Conservation (phyloP, 2,888 invertebrate species). For the Meteorus colon region DNA sequence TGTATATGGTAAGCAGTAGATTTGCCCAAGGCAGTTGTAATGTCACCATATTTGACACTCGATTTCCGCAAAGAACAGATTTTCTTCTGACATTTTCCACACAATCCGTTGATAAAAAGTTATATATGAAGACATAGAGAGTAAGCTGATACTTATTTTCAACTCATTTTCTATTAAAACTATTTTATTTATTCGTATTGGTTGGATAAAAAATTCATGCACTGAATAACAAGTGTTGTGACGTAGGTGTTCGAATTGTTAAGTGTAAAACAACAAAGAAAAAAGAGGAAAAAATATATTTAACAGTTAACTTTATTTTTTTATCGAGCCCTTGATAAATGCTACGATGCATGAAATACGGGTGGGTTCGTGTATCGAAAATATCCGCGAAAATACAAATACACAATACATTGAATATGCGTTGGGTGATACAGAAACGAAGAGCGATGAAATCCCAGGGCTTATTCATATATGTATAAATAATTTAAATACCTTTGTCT, state of each 20-base stretch:
- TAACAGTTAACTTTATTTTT: conserved; percentile 56
- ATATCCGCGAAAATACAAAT: conserved; percentile 1
- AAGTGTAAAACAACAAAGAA: conserved; percentile 37
- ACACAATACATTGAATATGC: conserved; percentile 33
- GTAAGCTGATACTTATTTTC: background rate
- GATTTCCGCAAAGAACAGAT: conserved; percentile 1
- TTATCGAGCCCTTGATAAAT: conserved; percentile 53
- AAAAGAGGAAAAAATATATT: conserved; percentile 46
- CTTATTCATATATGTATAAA: conserved; percentile 13
- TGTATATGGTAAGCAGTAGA: background rate
- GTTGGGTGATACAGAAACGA: conserved; percentile 20
- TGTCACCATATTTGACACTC: background rate
- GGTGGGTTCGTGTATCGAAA: conserved; percentile 37
- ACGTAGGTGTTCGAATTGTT: background rate
- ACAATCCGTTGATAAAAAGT: background rate
- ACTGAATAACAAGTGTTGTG: background rate
- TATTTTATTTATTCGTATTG: background rate
- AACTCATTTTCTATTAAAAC: background rate
- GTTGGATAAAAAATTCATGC: background rate
- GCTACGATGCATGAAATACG: conserved; percentile 55
- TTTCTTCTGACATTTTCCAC: background rate
- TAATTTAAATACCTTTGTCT: conserved; percentile 5
- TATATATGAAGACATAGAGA: background rate
- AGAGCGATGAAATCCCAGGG: conserved; percentile 31
- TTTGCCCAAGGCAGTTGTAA: background rate